Conservation (phyloP, 2,888 invertebrate species). For the Drosophila dives region DNA sequence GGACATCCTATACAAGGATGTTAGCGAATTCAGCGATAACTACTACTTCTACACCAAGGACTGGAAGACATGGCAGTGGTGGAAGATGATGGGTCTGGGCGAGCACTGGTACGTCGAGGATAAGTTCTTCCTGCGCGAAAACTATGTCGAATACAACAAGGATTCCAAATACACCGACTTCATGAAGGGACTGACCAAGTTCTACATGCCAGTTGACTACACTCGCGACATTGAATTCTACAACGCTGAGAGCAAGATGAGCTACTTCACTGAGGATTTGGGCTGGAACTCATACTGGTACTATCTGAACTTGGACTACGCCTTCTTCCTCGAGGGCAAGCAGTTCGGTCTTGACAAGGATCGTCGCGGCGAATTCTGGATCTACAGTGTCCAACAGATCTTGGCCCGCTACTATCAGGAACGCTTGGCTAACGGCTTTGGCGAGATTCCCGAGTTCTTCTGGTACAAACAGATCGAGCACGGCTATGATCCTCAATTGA, state of each 20-base stretch:
- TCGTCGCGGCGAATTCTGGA: constrained; percentile 88
- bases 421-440: constrained; percentile 88
- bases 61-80: constrained; percentile 81
- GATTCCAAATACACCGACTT: constrained; percentile 70
- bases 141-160: constrained; percentile 59
- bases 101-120: constrained; percentile 74
- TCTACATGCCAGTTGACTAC: constrained; percentile 87
- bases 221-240: constrained; percentile 86
- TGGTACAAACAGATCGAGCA: constrained; percentile 85
- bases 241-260: constrained; percentile 87
- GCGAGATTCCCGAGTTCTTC: constrained; percentile 87
- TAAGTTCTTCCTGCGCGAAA: constrained; percentile 76
- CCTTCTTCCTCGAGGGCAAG: constrained; percentile 88
- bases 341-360: constrained; percentile 86
- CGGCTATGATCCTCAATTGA: constrained; percentile 87
- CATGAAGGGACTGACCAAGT: constrained; percentile 66
- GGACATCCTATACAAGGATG: constrained; percentile 84
- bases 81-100: constrained; percentile 80
- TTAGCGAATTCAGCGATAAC: constrained; percentile 60
- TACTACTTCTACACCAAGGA: constrained; percentile 76
- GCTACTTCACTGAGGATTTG: constrained; percentile 90
- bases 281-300: constrained; percentile 89
- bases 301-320: constrained; percentile 87
- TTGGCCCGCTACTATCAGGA: constrained; percentile 90
- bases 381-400: constrained; percentile 88